Percentiles rank a stretch among this genome's conserved stretches.
Conservation (phyloP, 2,797 vertebrate genomes). For the Malurus leucopterus region DNA sequence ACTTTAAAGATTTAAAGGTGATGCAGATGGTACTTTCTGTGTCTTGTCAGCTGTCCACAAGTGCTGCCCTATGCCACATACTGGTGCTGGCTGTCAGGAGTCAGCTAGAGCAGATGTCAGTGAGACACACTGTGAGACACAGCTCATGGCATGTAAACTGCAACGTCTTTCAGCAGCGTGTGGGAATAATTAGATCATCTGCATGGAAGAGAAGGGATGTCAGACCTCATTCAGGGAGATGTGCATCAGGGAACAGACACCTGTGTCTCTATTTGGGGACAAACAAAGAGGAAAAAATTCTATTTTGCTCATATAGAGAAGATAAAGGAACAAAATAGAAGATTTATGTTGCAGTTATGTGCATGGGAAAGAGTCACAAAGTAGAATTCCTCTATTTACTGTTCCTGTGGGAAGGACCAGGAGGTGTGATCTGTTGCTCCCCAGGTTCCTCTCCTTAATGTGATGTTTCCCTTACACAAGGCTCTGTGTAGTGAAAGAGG, state of each 20-base stretch:
- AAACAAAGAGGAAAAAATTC: not conserved
- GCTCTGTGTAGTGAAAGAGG: not conserved
- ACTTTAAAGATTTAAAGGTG: not conserved
- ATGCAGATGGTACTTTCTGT: not conserved
- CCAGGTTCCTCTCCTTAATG: not conserved
- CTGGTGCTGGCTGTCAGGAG: not conserved
- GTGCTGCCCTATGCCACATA: not conserved
- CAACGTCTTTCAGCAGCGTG: not conserved
- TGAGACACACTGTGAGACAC: not conserved
- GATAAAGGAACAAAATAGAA: not conserved
- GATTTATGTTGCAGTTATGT: not conserved
- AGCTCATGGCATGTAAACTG: not conserved
- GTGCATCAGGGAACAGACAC: not conserved
- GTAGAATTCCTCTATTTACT: not conserved
- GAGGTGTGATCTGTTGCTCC: not conserved
- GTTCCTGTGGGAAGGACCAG: not conserved
- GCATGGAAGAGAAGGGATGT: not conserved
- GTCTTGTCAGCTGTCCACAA: not conserved
- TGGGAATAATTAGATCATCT: slow-evolving; percentile 34
- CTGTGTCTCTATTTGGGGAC: not conserved
- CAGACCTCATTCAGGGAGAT: slow-evolving; percentile 19
- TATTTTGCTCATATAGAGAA: not conserved
- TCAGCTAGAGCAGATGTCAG: not conserved
- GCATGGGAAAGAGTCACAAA: not conserved
- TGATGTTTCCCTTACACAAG: not conserved